Percentiles rank a stretch among this genome's conserved stretches.
Conservation (phyloP, 2,888 invertebrate species). For the Scrobipalpa costella region DNA sequence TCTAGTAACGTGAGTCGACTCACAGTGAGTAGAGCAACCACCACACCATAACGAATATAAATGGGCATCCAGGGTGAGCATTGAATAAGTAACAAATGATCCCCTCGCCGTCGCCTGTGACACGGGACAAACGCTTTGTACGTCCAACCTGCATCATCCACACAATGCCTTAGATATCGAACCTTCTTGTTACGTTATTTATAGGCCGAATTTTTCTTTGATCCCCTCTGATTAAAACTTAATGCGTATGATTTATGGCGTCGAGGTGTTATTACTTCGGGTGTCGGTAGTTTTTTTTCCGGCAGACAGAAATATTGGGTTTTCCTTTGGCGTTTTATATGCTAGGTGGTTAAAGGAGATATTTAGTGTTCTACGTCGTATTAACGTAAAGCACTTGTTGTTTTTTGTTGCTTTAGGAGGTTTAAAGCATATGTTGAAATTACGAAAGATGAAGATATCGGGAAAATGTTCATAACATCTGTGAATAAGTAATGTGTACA, state of each 20-base stretch:
- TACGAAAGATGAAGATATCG: too few species aligned
- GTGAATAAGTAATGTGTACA: too few species aligned
- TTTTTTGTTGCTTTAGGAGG: too few species aligned
- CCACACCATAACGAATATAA: slow-evolving; percentile 47
- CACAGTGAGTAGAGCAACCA: not conserved
- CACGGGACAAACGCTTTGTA: slow-evolving; percentile 59
- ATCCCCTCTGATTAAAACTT: slow-evolving; percentile 30
- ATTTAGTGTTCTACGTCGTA: not conserved
- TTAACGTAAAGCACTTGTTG: too few species aligned
- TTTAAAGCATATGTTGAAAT: too few species aligned
- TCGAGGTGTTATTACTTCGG: slow-evolving; percentile 17
- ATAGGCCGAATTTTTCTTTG: slow-evolving; percentile 42
- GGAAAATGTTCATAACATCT: too few species aligned
- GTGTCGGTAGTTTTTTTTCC: slow-evolving; percentile 8
- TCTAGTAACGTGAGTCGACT: not conserved
- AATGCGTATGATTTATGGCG: slow-evolving; percentile 22
- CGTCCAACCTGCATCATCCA: slow-evolving; percentile 57
- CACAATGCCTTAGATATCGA: slow-evolving; percentile 53
- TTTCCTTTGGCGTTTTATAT: not conserved
- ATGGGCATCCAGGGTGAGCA: slow-evolving; percentile 53
- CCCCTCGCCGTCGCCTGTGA: slow-evolving; percentile 48
- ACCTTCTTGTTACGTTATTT: slow-evolving; percentile 48
- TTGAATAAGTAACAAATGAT: slow-evolving; percentile 72
- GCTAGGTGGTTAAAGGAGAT: too few species aligned
- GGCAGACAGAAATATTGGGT: not conserved